Conservation (phyloP, 1,140 invertebrate genomes). For the Atta cephalotes region DNA sequence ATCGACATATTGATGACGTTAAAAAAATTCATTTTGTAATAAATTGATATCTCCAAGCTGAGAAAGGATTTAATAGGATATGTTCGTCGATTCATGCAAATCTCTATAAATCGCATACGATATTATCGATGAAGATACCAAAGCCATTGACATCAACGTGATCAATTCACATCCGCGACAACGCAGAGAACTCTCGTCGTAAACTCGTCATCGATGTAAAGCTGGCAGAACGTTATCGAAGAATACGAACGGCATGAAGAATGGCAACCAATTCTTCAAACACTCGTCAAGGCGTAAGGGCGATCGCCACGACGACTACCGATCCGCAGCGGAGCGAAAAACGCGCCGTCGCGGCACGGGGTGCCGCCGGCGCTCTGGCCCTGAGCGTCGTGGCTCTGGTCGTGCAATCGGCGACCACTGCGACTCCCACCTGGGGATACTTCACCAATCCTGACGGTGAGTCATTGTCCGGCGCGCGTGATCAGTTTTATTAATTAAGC, state of each 20-base stretch:
- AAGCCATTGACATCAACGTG: not conserved
- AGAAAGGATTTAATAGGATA: not conserved
- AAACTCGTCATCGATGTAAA: not conserved
- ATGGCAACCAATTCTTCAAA: constrained; percentile 83
- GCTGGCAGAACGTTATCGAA: constrained; percentile 32
- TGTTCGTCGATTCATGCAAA: not conserved
- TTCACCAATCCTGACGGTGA: constrained; percentile 89
- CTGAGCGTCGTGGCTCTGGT: constrained; percentile 92
- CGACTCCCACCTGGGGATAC: constrained; percentile 93
- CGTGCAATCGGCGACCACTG: constrained; percentile 89
- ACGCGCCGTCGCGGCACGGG: constrained; percentile 83
- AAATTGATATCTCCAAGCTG: not conserved
- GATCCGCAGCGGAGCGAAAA: constrained; percentile 82
- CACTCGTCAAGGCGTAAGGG: constrained; percentile 83
- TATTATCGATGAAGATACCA: not conserved
- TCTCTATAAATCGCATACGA: not conserved
- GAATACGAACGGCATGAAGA: constrained; percentile 82
- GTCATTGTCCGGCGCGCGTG: constrained; percentile 69
- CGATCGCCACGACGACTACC: constrained; percentile 81
- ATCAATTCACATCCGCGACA: not conserved
- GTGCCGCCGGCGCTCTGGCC: constrained; percentile 90
- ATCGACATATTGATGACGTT: not conserved
- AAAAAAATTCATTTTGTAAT: not conserved
- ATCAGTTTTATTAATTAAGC: constrained; percentile 53
- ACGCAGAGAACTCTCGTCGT: not conserved